A percentile compares a stretch with the other conserved stretches of the same genome.
phyloP scores from a whole-genome alignment of 2,113 vertebrate genomes.

The Marcusenius ussheri region DNA sequence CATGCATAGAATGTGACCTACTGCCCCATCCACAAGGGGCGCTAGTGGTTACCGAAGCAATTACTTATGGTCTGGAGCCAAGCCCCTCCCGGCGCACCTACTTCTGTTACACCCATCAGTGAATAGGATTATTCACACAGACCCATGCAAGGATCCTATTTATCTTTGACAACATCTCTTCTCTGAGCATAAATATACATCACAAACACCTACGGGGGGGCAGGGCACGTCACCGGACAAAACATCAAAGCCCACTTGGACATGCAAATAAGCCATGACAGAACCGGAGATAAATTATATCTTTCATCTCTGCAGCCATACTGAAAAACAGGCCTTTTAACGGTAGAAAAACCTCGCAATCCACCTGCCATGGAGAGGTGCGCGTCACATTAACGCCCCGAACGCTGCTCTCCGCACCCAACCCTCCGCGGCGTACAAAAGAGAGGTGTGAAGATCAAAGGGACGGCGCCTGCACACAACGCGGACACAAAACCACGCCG shows the following conservation, averaged over 20 bases:
- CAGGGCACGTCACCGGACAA: conserved; percentile 12
- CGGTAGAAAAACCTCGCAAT: background rate
- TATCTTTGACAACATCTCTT: background rate
- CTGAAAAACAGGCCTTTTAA: conserved; percentile 22
- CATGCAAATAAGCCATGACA: conserved; percentile 30
- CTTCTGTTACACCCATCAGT: background rate
- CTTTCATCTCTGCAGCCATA: conserved; percentile 20
- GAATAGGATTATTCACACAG: background rate
- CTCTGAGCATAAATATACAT: conserved; percentile 2
- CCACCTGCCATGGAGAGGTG: background rate
- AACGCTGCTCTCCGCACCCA: background rate
- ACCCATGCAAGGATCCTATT: background rate
- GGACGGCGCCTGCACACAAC: background rate
- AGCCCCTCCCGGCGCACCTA: too few species aligned
- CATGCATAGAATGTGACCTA: background rate
- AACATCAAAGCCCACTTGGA: conserved; percentile 32
- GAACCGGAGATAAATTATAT: conserved; percentile 27
- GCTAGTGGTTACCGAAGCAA: background rate
- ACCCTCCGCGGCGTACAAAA: background rate
- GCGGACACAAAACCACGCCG: background rate
- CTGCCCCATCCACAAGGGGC: background rate
- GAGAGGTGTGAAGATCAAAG: background rate
- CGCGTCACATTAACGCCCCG: background rate
- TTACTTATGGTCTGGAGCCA: background rate
- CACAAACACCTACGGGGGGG: background rate